Evolutionary conservation across 2,888 invertebrate species (phyloP), one percentile per base, ranked within the genome.

Genomic region (Tiliacea aurago): DNA sequence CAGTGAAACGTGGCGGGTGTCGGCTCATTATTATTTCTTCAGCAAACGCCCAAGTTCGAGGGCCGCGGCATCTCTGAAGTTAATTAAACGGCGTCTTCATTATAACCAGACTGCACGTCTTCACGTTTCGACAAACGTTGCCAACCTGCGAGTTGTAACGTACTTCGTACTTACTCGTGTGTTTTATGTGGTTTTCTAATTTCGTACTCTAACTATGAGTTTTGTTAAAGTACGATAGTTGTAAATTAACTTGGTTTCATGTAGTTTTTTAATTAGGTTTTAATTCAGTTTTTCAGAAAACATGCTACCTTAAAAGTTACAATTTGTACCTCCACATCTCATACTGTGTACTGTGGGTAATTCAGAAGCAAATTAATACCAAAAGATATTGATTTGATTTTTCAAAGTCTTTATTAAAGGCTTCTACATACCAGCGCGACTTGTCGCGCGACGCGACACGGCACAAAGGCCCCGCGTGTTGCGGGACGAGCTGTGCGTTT

Each of bases 11-110:
- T 74, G 63, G 78, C 72, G 77, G 84, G 84, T 87, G 84, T 73
- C 86, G 67, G 86, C 87, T 92, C 92, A 92, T 94, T 93, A 94
- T 93, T 92, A 93, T 93, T 93, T 91, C 90, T 91, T 90, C 86
- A 83, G 83, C 85, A 81, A 86, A 92, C 89, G 91, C 88, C 83
- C 80, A 90, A 92, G 91, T 91, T 90, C 84, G 89, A 86, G 88
- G 85, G 89, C 89, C 88, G 81, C 88, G 86, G 90, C 89, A 90
- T 92, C 92, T 93, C 93, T 90, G 91, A 91, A 94, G 93, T 94
- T 95, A 94, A 95, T 95, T 94, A 94, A 94, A 94, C 91, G 92
- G 90, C 93, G 90, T 93, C 94, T 94, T 93, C 91, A 93, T 94
- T 94, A 94, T 93, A 91, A 89, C 89, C 83, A 80, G 86, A 77